Conservation (phyloP, 2,113 vertebrate species). For the Solea solea region DNA sequence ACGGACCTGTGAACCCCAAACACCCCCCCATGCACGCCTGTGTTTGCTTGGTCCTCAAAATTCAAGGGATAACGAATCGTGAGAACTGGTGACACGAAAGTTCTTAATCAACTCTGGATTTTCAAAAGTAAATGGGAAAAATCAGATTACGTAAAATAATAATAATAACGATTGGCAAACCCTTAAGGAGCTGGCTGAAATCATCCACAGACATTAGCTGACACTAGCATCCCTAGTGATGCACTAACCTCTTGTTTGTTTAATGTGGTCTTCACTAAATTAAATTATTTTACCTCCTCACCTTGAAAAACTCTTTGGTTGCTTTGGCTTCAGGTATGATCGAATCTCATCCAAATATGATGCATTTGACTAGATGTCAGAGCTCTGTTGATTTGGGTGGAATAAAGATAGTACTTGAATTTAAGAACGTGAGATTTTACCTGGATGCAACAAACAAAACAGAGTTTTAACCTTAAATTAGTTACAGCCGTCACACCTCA, state of each 20-base stretch:
- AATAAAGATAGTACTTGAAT: slow-evolving; percentile 20
- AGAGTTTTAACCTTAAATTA: slow-evolving; percentile 16
- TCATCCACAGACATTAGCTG: neutral
- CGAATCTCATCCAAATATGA: neutral
- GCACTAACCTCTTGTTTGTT: neutral
- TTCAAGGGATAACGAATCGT: slow-evolving; percentile 3
- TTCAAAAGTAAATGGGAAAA: neutral
- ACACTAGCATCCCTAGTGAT: neutral
- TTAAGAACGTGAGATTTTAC: slow-evolving; percentile 18
- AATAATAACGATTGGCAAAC: neutral
- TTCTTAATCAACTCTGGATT: neutral
- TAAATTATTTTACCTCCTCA: neutral
- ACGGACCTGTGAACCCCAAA: slow-evolving; percentile 13
- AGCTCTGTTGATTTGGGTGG: slow-evolving; percentile 21
- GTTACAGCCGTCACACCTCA: slow-evolving; percentile 39
- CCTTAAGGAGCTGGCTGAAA: neutral
- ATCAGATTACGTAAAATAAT: neutral
- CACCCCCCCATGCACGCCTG: too few species aligned
- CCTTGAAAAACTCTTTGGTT: neutral
- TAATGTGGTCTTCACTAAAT: neutral
- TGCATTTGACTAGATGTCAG: neutral
- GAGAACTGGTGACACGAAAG: slow-evolving; percentile 10
- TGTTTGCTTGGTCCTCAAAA: slow-evolving; percentile 28
- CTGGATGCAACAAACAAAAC: slow-evolving; percentile 7
- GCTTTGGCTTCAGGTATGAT: too few species aligned